These are phyloP conservation scores for Manis javanica DNA, from an alignment of 2,797 vertebrate genomes.

Conservation along the genomic window DNA sequence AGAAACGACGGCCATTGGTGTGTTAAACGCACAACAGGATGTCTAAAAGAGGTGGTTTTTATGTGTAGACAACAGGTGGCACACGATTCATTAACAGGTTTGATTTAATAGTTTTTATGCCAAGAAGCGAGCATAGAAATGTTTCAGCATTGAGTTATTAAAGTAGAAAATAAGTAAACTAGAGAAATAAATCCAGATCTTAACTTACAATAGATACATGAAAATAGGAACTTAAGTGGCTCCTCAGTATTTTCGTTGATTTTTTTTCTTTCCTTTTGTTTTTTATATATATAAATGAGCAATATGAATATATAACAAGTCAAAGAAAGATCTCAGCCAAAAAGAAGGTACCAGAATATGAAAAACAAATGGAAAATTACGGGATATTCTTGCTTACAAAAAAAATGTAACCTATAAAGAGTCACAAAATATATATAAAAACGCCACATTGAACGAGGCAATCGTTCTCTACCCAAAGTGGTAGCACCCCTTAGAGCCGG, in stretches of 20 bases:
- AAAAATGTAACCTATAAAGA: slow-evolving; percentile 94
- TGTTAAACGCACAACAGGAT: slow-evolving; percentile 91
- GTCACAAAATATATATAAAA: slow-evolving; percentile 99
- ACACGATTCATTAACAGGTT: slow-evolving; percentile 84
- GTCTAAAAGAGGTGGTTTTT: slow-evolving; percentile 86
- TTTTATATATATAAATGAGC: slow-evolving; percentile 84
- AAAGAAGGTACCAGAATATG: slow-evolving; percentile 86
- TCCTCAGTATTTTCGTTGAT: slow-evolving; percentile 76
- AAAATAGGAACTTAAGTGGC: slow-evolving; percentile 86
- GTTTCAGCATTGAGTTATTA: slow-evolving; percentile 88
- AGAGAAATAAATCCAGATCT: slow-evolving; percentile 87
- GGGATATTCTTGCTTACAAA: slow-evolving; percentile 92
- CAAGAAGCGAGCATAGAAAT: slow-evolving; percentile 85
- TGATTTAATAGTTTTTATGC: slow-evolving; percentile 82
- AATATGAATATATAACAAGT: slow-evolving; percentile 86
- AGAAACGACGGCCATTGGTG: slow-evolving; percentile 91
- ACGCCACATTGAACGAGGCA: slow-evolving; percentile 99
- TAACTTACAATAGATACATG: slow-evolving; percentile 85
- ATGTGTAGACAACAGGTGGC: slow-evolving; percentile 83
- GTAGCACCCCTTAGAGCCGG: slow-evolving; percentile 89
- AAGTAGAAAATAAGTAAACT: slow-evolving; percentile 88
- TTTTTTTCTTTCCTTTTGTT: slow-evolving; percentile 72
- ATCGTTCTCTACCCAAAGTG: slow-evolving; percentile 95
- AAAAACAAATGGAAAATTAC: slow-evolving; percentile 89
- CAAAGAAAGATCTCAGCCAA: slow-evolving; percentile 85